These are phyloP conservation scores for Cataglyphis hispanica DNA, from an alignment of 1,140 invertebrate species.

Conservation along the genomic window DNA sequence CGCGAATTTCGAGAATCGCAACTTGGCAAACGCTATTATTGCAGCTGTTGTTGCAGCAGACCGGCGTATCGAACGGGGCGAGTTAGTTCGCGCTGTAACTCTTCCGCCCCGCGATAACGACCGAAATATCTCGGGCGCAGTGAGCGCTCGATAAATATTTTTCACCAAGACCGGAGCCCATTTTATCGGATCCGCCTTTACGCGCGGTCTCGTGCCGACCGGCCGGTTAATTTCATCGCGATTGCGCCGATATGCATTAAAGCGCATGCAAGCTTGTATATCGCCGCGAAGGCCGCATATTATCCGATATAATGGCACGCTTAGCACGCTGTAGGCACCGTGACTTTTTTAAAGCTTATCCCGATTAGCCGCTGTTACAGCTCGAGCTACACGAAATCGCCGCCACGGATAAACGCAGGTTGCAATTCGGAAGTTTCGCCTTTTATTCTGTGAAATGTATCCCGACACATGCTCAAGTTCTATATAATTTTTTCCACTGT, in stretches of 20 bases:
- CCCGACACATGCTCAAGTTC: neutral
- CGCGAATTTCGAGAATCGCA: conserved; percentile 3
- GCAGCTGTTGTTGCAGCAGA: no score
- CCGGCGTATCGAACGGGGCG: neutral
- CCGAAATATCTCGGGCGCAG: conserved; percentile 44
- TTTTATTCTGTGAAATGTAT: neutral
- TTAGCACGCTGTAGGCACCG: conserved; percentile 65
- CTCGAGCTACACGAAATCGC: conserved; percentile 33
- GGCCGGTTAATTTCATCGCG: conserved; percentile 63
- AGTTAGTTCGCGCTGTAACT: conserved; percentile 14
- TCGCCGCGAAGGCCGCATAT: conserved; percentile 57
- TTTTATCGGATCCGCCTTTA: conserved; percentile 49
- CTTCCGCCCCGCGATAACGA: conserved; percentile 43
- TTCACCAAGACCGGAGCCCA: conserved; percentile 16
- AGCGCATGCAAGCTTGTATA: conserved; percentile 70
- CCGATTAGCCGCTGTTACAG: conserved; percentile 13
- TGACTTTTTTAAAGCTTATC: conserved; percentile 68
- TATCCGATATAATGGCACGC: conserved; percentile 67
- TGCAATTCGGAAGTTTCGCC: conserved; percentile 10
- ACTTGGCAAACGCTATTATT: neutral
- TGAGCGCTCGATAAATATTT: conserved; percentile 46
- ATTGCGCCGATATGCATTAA: conserved; percentile 66
- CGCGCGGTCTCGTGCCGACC: conserved; percentile 64
- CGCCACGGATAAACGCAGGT: neutral
- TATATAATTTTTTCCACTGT: neutral